Evolutionary conservation across 2,113 vertebrate species (phyloP).

Genomic region (Microcebus griseorufus): DNA sequence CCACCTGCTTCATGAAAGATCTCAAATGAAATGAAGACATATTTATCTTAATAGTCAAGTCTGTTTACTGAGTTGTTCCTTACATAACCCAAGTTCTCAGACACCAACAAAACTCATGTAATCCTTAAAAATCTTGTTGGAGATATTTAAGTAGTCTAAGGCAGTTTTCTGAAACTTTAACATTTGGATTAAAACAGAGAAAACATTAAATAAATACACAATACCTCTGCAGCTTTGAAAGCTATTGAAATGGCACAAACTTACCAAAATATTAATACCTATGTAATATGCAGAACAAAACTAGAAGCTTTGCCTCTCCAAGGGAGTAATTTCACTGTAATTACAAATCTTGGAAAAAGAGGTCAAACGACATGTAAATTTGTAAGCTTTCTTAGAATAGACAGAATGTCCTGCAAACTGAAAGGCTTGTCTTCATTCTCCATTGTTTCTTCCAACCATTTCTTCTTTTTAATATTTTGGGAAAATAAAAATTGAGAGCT

Average conservation of each 20-base stretch:
- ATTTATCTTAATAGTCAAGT: constrained; percentile 19
- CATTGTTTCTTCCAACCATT: neutral
- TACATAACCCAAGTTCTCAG: constrained; percentile 4
- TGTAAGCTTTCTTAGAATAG: neutral
- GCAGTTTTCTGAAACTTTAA: constrained; percentile 15
- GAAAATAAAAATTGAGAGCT: neutral
- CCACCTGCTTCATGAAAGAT: constrained; percentile 47
- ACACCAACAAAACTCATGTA: constrained; percentile 4
- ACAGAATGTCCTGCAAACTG: neutral
- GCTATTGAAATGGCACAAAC: constrained; percentile 20
- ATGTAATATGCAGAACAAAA: neutral
- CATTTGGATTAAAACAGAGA: constrained; percentile 35
- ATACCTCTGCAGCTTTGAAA: neutral
- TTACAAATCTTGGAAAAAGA: constrained; percentile 38
- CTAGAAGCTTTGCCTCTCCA: neutral
- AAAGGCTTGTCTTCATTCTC: neutral
- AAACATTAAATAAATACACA: constrained; percentile 42
- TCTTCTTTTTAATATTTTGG: neutral
- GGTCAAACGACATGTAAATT: neutral
- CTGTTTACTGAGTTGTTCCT: constrained; percentile 21
- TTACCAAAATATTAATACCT: neutral
- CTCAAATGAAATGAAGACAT: constrained; percentile 44
- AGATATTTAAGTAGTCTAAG: neutral
- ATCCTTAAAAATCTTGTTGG: neutral
- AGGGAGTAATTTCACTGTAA: neutral